Base-by-base conservation (phyloP, 2,113 vertebrate species). In the Podarcis raffonei region DNA sequence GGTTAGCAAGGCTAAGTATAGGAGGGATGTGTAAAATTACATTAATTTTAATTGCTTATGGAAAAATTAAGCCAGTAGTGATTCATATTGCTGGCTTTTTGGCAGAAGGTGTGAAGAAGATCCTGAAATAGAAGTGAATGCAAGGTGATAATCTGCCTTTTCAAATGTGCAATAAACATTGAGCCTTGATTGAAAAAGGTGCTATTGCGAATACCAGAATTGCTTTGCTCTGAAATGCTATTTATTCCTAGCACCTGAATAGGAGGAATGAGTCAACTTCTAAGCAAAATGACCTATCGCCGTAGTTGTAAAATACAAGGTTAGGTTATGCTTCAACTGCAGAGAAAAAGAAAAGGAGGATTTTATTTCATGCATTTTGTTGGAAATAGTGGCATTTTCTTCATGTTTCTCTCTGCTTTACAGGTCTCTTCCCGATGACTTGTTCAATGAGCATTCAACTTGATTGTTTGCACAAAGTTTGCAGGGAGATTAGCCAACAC, bases 231-330 rank as follows among this genome's bases (percentile, higher is more conserved):
- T 90, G 66, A 89, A 81, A 91, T 48, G 71, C 59, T 87, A 86
- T 11, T 82, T 84, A 79, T 93, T 94, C 72, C 87, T 59, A 83
- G 72, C 87, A 85, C 23, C 84, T 88, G 37, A 93, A 93, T 42
- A 90, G 88, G 74, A 94, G 94, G 84, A 93, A 90, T 35, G 48
- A 95, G 65, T 88, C 85, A 89, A 89, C 83, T 89, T 80, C 84
- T 79, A 82, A 92, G 94, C 3, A 90, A 91, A 86, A 85, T 59
- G 1, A 89, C 59, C 53, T 2, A 89, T 72, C 84, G 87, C 74
- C 76, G 90, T 39, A 83, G 25, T 0, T 12, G 74, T 53, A 83
- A 82, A 48, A 87, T 11, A 80, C 30, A 87, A 91, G 66, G 2
- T 30, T 91, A 74, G 88, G 22, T 11, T 89, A 57, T 62, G 11